A percentile compares a stretch with the other conserved stretches of the same genome.
phyloP scores from a whole-genome alignment of 2,888 invertebrate genomes.

The Cheilosia scutellata region DNA sequence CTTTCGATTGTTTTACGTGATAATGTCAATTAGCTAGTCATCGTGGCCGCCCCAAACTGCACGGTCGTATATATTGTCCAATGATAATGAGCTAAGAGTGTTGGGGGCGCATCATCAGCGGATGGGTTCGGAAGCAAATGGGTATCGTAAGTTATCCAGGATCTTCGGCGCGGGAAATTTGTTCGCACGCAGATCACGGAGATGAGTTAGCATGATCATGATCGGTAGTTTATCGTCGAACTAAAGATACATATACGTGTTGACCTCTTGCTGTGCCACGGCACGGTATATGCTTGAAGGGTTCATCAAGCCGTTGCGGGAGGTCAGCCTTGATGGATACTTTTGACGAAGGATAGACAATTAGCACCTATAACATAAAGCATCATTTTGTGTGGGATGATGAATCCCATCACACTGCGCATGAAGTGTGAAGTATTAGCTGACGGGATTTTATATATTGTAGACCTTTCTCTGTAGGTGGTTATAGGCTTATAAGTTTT shows the following conservation, averaged over 20 bases:
- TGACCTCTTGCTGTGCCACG: constrained; percentile 48
- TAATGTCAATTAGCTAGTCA: constrained; percentile 76
- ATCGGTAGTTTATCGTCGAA: constrained; percentile 64
- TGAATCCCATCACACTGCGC: constrained; percentile 11
- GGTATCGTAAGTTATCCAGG: constrained; percentile 52
- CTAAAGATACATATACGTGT: constrained; percentile 44
- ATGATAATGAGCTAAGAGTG: constrained; percentile 26
- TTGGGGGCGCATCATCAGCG: background rate
- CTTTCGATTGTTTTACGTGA: constrained; percentile 72
- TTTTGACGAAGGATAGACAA: constrained; percentile 51
- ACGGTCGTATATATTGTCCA: background rate
- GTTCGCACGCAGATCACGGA: constrained; percentile 66
- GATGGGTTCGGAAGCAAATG: constrained; percentile 40
- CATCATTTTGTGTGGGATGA: constrained; percentile 22
- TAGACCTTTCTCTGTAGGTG: constrained; percentile 26
- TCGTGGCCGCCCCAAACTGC: constrained; percentile 45
- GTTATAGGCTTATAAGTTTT: background rate
- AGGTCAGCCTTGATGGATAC: constrained; percentile 55
- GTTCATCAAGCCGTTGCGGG: constrained; percentile 32
- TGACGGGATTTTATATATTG: constrained; percentile 5
- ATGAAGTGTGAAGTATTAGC: constrained; percentile 26
- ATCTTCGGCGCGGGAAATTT: constrained; percentile 45
- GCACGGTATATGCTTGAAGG: constrained; percentile 29
- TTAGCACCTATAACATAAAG: constrained; percentile 74
- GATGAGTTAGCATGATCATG: constrained; percentile 60